phyloP scores from a whole-genome alignment of 1,140 invertebrate species.

The Druon quercuslanigerum region DNA sequence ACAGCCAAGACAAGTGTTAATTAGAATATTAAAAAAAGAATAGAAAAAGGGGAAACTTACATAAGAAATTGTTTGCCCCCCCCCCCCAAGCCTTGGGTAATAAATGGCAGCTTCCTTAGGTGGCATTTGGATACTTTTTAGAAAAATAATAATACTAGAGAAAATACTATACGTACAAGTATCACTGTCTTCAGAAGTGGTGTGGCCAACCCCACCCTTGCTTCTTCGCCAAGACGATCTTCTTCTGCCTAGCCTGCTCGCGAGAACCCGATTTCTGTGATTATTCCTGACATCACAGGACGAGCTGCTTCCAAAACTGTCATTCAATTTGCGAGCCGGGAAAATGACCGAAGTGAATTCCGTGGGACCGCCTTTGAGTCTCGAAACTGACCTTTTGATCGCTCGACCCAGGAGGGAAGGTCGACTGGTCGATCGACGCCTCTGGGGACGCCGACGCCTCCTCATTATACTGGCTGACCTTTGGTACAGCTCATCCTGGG shows the following conservation, averaged over 20 bases:
- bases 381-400: conserved; percentile 72
- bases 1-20: no score
- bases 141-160: not conserved
- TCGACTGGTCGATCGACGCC: conserved; percentile 66
- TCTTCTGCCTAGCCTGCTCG: conserved; percentile 65
- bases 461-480: conserved; percentile 92
- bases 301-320: conserved; percentile 71
- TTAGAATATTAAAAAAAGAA: no score
- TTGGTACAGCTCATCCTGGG: conserved; percentile 92
- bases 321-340: conserved; percentile 70
- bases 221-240: conserved; percentile 61
- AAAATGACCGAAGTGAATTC: conserved; percentile 77
- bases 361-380: conserved; percentile 70
- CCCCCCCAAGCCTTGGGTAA: no score
- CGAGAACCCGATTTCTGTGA: conserved; percentile 64
- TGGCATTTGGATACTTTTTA: not conserved
- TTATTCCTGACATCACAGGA: conserved; percentile 68
- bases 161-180: conserved; percentile 62
- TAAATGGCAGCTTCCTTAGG: not conserved
- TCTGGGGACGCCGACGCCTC: conserved; percentile 76
- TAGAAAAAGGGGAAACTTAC: no score
- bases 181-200: conserved; percentile 81
- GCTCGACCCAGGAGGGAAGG: conserved; percentile 68
- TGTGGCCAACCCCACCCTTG: conserved; percentile 61
- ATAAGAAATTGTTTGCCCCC: no score